These are phyloP conservation scores for Puma concolor DNA, from an alignment of 2,113 vertebrate species.

Conservation along the genomic window DNA sequence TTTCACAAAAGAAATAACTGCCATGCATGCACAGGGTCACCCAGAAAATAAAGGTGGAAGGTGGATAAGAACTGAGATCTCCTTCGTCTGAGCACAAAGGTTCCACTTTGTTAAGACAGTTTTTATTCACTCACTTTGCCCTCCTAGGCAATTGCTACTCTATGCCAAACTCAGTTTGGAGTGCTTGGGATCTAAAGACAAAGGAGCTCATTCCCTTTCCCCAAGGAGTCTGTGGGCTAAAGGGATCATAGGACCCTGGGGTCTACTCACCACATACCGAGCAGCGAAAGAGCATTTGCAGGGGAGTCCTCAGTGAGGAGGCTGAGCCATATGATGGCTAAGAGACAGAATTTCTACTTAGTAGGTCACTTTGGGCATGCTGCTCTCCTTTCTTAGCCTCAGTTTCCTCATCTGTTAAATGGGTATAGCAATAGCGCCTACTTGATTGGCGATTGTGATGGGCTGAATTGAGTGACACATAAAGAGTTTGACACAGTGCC, in stretches of 20 bases:
- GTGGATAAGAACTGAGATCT: accelerated
- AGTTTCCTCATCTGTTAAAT: background rate
- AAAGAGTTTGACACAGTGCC: background rate
- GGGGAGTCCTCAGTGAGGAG: background rate
- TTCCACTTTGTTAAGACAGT: background rate
- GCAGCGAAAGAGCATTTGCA: background rate
- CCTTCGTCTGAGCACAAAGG: background rate
- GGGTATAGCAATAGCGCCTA: background rate
- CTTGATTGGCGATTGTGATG: background rate
- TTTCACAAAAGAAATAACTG: background rate
- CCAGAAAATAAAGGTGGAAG: background rate
- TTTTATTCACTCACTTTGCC: background rate
- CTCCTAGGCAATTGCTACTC: background rate
- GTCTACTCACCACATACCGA: background rate
- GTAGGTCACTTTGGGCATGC: background rate
- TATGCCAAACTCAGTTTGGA: background rate
- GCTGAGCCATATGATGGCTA: background rate
- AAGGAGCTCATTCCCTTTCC: background rate
- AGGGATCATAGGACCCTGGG: background rate
- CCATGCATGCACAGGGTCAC: background rate
- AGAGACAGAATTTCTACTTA: background rate
- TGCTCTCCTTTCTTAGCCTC: background rate
- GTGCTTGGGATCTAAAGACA: background rate
- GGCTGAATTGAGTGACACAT: background rate
- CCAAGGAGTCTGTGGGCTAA: background rate